Conservation (phyloP, 2,888 invertebrate genomes). For the Dolichopus griseipennis region DNA sequence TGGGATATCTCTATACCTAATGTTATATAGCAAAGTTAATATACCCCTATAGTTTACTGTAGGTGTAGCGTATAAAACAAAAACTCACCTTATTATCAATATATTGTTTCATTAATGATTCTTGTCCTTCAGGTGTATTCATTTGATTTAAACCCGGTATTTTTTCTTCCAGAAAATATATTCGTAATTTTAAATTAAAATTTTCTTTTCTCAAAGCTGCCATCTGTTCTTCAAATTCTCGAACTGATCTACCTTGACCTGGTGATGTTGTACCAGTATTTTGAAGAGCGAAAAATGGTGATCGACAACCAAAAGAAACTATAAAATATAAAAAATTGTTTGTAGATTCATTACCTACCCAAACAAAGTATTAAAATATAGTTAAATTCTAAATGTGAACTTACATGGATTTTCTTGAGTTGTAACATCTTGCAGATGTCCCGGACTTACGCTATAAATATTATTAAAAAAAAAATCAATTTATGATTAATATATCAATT, state of each 20-base stretch:
- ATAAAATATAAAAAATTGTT: background rate
- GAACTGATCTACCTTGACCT: constrained; percentile 64
- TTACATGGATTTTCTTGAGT: constrained; percentile 47
- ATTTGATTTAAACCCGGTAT: constrained; percentile 46
- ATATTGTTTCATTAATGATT: constrained; percentile 49
- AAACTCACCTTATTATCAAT: constrained; percentile 57
- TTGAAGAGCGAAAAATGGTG: constrained; percentile 30
- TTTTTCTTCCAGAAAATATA: constrained; percentile 80
- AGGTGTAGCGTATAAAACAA: too few species aligned
- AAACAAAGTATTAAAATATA: constrained; percentile 14
- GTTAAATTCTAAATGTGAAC: constrained; percentile 22
- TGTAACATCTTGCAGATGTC: constrained; percentile 60
- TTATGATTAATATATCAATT: constrained; percentile 9
- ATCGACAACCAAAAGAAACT: constrained; percentile 29
- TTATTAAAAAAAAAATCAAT: too few species aligned
- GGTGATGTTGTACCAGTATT: constrained; percentile 37
- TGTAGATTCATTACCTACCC: constrained; percentile 6
- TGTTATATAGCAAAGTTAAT: too few species aligned
- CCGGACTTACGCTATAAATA: constrained; percentile 58
- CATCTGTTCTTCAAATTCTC: constrained; percentile 83
- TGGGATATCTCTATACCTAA: too few species aligned
- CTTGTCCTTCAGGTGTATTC: constrained; percentile 28
- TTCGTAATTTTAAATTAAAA: constrained; percentile 80
- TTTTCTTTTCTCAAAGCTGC: constrained; percentile 78
- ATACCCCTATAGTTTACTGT: constrained; percentile 9